Evolutionary conservation across 2,888 invertebrate species (phyloP).

Genomic region (Frankliniella intonsa): DNA sequence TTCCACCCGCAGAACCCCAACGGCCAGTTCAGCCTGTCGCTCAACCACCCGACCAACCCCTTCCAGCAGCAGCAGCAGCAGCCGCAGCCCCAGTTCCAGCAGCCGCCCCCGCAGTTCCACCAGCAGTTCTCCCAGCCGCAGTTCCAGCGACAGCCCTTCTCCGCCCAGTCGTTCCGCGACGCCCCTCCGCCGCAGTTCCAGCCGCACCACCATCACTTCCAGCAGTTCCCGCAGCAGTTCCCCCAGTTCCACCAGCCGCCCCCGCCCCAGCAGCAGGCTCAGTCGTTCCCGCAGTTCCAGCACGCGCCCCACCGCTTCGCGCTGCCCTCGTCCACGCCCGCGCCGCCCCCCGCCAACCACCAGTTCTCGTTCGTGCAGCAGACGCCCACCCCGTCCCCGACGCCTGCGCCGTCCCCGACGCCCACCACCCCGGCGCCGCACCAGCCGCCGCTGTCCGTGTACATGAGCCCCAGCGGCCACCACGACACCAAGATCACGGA

Average conservation of each 20-base stretch:
- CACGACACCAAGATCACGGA: slow-evolving; percentile 59
- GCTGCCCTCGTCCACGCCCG: not conserved
- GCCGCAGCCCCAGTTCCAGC: slow-evolving; percentile 34
- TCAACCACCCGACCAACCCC: slow-evolving; percentile 45
- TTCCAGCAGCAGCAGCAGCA: slow-evolving; percentile 37
- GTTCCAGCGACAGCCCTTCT: slow-evolving; percentile 30
- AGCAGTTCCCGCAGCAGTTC: slow-evolving; percentile 43
- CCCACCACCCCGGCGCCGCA: slow-evolving; percentile 54
- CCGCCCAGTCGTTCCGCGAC: slow-evolving; percentile 38
- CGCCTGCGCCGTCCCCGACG: slow-evolving; percentile 31
- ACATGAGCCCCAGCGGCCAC: slow-evolving; percentile 48
- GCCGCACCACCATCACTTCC: not conserved
- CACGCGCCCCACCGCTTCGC: slow-evolving; percentile 6
- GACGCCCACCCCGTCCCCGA: slow-evolving; percentile 1
- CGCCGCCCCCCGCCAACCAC: slow-evolving; percentile 6
- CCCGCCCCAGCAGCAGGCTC: not conserved
- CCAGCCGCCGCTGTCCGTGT: slow-evolving; percentile 79
- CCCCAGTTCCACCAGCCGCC: not conserved
- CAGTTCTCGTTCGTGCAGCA: slow-evolving; percentile 16
- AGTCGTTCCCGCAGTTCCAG: slow-evolving; percentile 42
- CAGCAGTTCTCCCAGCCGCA: slow-evolving; percentile 30
- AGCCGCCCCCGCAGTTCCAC: slow-evolving; percentile 32
- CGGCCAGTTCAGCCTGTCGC: slow-evolving; percentile 43
- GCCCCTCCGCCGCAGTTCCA: slow-evolving; percentile 39
- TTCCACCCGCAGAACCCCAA: slow-evolving; percentile 18